These are phyloP conservation scores for Yponomeuta cagnagella DNA, from an alignment of 2,888 invertebrate species.

Conservation along the genomic window DNA sequence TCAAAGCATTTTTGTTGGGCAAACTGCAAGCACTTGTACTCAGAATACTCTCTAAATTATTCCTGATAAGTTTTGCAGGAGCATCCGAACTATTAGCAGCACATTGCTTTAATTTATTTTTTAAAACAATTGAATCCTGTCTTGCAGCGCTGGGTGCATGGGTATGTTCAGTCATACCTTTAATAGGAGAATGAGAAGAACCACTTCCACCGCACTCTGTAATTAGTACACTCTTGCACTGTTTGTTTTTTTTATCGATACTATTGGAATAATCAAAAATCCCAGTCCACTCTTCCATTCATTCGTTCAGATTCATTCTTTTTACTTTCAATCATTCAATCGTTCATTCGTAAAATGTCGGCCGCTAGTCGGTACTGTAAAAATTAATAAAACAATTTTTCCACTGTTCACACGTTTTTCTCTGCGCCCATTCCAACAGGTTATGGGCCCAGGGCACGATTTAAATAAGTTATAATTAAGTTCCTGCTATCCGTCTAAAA, in stretches of 20 bases:
- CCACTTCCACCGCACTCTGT: slow-evolving; percentile 4
- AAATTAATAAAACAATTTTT: too few species aligned
- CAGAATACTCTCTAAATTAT: slow-evolving; percentile 15
- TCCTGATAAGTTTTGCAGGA: slow-evolving; percentile 14
- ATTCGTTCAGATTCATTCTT: too few species aligned
- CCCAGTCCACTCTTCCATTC: too few species aligned
- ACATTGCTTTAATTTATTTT: slow-evolving; percentile 12
- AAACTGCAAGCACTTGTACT: slow-evolving; percentile 15
- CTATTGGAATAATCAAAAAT: too few species aligned
- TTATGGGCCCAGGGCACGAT: too few species aligned
- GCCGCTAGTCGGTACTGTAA: too few species aligned
- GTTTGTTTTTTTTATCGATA: background rate
- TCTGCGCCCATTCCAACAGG: too few species aligned
- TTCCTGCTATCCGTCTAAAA: too few species aligned
- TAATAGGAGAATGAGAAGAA: slow-evolving; percentile 7
- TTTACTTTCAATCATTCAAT: too few species aligned
- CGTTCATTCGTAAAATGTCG: too few species aligned
- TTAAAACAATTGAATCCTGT: slow-evolving; percentile 14
- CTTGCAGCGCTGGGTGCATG: slow-evolving; percentile 16
- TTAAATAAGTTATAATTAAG: too few species aligned
- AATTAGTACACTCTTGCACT: slow-evolving; percentile 4
- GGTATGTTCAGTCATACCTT: slow-evolving; percentile 15
- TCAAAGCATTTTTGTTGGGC: slow-evolving; percentile 16
- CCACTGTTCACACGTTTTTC: too few species aligned
- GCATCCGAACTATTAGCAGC: slow-evolving; percentile 3